A percentile compares a stretch with the other conserved stretches of the same genome.
These are phyloP conservation scores for Symphodus melops DNA, from an alignment of 2,113 vertebrate species.

Conservation along the genomic window DNA sequence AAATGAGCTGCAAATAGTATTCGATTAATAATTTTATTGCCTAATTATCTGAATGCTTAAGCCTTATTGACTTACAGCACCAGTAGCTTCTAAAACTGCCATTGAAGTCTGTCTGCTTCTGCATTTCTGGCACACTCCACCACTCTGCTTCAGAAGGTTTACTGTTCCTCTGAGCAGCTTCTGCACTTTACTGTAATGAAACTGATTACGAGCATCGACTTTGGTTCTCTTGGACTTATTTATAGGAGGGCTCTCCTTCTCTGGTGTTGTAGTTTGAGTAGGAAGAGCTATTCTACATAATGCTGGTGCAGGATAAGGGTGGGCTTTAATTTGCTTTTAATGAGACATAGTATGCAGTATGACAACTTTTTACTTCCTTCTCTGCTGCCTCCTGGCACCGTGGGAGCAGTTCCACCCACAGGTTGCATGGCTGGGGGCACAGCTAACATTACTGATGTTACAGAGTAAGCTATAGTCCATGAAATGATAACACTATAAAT, in stretches of 20 bases:
- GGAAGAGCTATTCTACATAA: neutral
- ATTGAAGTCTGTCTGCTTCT: neutral
- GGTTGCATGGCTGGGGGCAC: slow-evolving; percentile 31
- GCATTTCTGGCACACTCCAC: slow-evolving; percentile 10
- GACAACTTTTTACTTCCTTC: slow-evolving; percentile 39
- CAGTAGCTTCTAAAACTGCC: neutral
- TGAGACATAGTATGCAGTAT: slow-evolving; percentile 58
- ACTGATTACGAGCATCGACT: slow-evolving; percentile 31
- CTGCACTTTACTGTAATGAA: slow-evolving; percentile 47
- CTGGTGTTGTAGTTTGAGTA: slow-evolving; percentile 22
- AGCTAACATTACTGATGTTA: slow-evolving; percentile 37
- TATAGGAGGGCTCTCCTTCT: slow-evolving; percentile 31
- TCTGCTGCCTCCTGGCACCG: slow-evolving; percentile 25
- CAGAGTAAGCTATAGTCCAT: slow-evolving; percentile 19
- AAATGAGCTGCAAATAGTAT: no score
- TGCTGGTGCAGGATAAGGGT: neutral
- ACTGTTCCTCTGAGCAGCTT: slow-evolving; percentile 24
- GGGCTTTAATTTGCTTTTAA: slow-evolving; percentile 70
- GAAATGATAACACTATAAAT: slow-evolving; percentile 43
- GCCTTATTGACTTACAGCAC: neutral
- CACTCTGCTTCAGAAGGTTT: slow-evolving; percentile 3
- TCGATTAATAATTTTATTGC: neutral
- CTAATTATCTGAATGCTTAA: neutral
- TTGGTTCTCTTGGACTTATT: slow-evolving; percentile 24
- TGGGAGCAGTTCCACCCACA: slow-evolving; percentile 65